These are phyloP conservation scores for Steinernema feltiae DNA, from an alignment of 1,140 invertebrate species.

Conservation along the genomic window DNA sequence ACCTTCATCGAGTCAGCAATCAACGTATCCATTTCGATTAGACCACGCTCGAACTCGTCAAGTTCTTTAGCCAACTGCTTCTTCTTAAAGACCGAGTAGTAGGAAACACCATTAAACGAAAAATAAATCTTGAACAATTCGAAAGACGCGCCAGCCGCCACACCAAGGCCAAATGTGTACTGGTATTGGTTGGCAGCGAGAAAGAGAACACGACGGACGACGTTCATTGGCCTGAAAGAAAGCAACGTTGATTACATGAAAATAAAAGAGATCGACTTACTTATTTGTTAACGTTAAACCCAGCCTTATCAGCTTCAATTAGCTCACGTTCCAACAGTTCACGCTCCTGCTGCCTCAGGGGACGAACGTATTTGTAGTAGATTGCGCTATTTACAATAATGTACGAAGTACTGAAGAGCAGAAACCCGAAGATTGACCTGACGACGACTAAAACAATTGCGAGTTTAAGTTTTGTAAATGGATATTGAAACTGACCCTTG, in stretches of 20 bases:
- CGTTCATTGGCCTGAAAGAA: slow-evolving; percentile 11
- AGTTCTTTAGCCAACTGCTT: slow-evolving; percentile 47
- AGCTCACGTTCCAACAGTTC: slow-evolving; percentile 47
- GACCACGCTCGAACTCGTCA: slow-evolving; percentile 40
- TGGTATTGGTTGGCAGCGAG: slow-evolving; percentile 22
- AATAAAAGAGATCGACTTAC: neutral
- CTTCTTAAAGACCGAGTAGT: slow-evolving; percentile 50
- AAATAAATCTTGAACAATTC: slow-evolving; percentile 58
- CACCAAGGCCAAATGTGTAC: slow-evolving; percentile 35
- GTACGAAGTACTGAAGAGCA: slow-evolving; percentile 48
- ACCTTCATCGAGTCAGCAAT: neutral
- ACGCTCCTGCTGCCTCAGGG: slow-evolving; percentile 42
- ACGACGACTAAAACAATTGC: slow-evolving; percentile 40
- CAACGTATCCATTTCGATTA: slow-evolving; percentile 39
- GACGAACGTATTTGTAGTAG: slow-evolving; percentile 51
- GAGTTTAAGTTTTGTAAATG: slow-evolving; percentile 12
- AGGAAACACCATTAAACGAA: slow-evolving; percentile 42
- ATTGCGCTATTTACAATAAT: slow-evolving; percentile 45
- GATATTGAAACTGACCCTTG: slow-evolving; percentile 36
- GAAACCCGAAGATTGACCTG: slow-evolving; percentile 44
- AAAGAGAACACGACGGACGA: slow-evolving; percentile 18
- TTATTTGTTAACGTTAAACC: slow-evolving; percentile 33
- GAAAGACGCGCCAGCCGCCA: slow-evolving; percentile 46
- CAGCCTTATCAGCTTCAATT: slow-evolving; percentile 53
- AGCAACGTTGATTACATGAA: neutral